phyloP scores from a whole-genome alignment of 2,113 vertebrate genomes.

The Cyanoliseus patagonus region DNA sequence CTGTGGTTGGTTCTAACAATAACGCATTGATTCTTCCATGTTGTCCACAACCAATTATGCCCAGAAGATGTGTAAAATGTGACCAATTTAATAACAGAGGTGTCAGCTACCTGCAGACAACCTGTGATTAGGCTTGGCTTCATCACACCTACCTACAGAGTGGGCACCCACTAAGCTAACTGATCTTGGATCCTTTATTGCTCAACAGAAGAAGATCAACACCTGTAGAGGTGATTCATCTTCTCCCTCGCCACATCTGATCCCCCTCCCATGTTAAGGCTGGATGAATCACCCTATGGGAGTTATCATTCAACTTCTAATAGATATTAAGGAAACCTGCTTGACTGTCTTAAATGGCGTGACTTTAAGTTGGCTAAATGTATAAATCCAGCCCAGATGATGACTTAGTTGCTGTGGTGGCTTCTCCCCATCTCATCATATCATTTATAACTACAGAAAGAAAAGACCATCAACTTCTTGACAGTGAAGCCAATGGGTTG shows the following conservation, averaged over 20 bases:
- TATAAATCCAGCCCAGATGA: neutral
- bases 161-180: neutral
- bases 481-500: neutral
- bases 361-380: neutral
- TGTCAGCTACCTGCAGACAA: conserved; percentile 9
- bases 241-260: neutral
- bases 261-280: neutral
- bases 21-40: neutral
- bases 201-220: neutral
- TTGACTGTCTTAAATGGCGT: neutral
- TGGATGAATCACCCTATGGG: neutral
- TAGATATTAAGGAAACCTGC: neutral
- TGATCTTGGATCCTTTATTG: neutral
- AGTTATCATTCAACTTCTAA: neutral
- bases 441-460: neutral
- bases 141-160: neutral
- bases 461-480: neutral
- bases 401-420: rapidly evolving
- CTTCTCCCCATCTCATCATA: neutral
- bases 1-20: neutral
- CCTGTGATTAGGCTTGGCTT: conserved; percentile 40
- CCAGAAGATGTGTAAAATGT: neutral
- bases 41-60: conserved; percentile 15
- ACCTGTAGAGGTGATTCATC: conserved; percentile 30
- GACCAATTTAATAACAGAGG: conserved; percentile 49